Evolutionary conservation across 2,888 invertebrate genomes (phyloP).

Genomic region (Cantharis nigra): DNA sequence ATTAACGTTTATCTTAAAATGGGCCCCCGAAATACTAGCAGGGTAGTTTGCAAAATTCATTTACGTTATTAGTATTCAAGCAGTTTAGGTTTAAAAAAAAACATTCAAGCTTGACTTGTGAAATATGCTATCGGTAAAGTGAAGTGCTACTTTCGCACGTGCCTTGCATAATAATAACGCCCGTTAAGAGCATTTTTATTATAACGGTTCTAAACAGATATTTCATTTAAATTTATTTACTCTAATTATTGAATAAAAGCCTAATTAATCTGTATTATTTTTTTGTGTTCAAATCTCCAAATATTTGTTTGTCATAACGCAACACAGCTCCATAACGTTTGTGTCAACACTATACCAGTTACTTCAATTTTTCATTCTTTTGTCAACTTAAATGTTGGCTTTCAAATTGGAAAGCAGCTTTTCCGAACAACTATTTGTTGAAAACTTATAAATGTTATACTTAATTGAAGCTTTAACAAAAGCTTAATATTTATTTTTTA

Average conservation of each 20-base stretch:
- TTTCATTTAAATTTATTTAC: slow-evolving; percentile 14
- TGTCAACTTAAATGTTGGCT: neutral
- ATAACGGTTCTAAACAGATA: slow-evolving; percentile 5
- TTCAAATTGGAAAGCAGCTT: neutral
- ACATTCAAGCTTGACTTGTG: slow-evolving; percentile 36
- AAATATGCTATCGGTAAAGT: slow-evolving; percentile 37
- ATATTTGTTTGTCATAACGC: slow-evolving; percentile 13
- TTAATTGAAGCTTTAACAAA: neutral
- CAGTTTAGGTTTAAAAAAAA: slow-evolving; percentile 18
- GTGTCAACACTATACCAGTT: neutral
- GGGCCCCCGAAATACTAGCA: slow-evolving; percentile 4
- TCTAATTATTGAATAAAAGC: slow-evolving; percentile 10
- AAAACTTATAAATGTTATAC: neutral
- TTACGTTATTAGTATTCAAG: slow-evolving; percentile 31
- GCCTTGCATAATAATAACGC: slow-evolving; percentile 30
- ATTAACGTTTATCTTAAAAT: slow-evolving; percentile 24
- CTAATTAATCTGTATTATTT: slow-evolving; percentile 14
- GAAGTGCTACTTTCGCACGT: slow-evolving; percentile 32
- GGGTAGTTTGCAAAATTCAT: slow-evolving; percentile 27
- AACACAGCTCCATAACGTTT: neutral
- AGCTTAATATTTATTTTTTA: neutral
- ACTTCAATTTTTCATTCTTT: slow-evolving; percentile 2
- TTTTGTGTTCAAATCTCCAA: slow-evolving; percentile 3
- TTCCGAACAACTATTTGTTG: neutral
- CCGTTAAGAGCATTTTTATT: slow-evolving; percentile 6